phyloP scores from a whole-genome alignment of 2,888 invertebrate species.

The Luperina nickerlii region DNA sequence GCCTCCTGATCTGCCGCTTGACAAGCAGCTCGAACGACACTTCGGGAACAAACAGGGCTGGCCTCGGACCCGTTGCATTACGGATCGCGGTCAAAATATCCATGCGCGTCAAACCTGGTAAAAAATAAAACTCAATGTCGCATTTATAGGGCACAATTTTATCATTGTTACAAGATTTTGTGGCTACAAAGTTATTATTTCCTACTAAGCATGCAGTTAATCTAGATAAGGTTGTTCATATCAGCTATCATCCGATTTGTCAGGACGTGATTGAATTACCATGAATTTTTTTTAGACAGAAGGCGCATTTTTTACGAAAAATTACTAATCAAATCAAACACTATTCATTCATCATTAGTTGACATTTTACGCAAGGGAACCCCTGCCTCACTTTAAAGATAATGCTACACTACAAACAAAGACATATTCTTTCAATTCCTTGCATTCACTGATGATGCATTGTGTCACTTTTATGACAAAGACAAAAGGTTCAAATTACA shows the following conservation, averaged over 20 bases:
- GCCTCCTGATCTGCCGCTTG: conserved; percentile 98
- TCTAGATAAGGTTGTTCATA: conserved; percentile 1
- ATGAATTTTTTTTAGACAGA: background rate
- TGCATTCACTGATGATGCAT: background rate
- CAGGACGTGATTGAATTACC: conserved; percentile 2
- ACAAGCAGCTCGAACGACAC: conserved; percentile 99
- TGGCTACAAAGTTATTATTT: background rate
- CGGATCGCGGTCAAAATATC: conserved; percentile 99
- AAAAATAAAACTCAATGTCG: conserved; percentile 17
- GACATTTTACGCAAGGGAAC: conserved; percentile 22
- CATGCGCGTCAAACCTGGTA: conserved; percentile 94
- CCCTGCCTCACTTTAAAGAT: conserved; percentile 26
- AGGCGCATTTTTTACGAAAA: background rate
- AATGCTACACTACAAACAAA: conserved; percentile 8
- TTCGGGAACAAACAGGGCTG: conserved; percentile 97
- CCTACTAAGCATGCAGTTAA: background rate
- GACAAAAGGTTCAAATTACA: conserved; percentile 27
- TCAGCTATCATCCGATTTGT: background rate
- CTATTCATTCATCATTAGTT: conserved; percentile 6
- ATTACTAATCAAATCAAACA: conserved; percentile 7
- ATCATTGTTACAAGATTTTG: background rate
- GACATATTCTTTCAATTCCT: background rate
- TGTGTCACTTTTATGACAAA: background rate
- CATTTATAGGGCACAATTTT: conserved; percentile 5
- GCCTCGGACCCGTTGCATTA: conserved; percentile 98